Conservation (phyloP, 1,140 invertebrate genomes). For the Eubasilissa regina region DNA sequence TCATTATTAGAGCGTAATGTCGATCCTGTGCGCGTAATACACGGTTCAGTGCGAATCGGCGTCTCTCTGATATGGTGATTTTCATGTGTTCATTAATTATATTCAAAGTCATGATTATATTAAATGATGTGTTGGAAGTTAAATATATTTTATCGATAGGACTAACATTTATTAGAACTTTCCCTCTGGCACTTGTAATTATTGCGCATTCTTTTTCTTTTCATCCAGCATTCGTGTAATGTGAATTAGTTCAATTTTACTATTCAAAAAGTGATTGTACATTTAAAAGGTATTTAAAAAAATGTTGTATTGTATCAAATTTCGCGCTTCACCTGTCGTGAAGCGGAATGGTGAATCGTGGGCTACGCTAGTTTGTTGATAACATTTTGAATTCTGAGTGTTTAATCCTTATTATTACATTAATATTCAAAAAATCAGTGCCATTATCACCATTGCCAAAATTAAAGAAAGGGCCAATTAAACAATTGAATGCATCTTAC, state of each 20-base stretch:
- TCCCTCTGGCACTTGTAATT: neutral
- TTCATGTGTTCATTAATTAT: slow-evolving; percentile 35
- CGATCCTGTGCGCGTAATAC: neutral
- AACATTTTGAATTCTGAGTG: neutral
- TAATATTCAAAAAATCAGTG: neutral
- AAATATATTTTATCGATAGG: slow-evolving; percentile 10
- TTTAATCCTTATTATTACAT: neutral
- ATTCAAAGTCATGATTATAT: slow-evolving; percentile 22
- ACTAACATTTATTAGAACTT: neutral
- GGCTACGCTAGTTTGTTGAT: neutral
- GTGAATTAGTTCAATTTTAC: slow-evolving; percentile 27
- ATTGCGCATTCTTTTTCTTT: too few species aligned
- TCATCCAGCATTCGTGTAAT: too few species aligned
- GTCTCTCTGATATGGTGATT: slow-evolving; percentile 29
- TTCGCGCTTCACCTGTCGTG: too few species aligned
- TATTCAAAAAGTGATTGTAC: slow-evolving; percentile 20
- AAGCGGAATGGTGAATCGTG: too few species aligned
- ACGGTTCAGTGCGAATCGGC: neutral
- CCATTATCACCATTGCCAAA: neutral
- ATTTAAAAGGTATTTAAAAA: neutral
- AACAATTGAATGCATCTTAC: too few species aligned
- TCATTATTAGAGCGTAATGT: neutral
- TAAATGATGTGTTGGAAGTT: slow-evolving; percentile 13
- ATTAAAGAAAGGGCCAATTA: neutral
- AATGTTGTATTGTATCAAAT: neutral